Base-by-base conservation (phyloP, 2,113 vertebrate species). In the Arizona elegans region DNA sequence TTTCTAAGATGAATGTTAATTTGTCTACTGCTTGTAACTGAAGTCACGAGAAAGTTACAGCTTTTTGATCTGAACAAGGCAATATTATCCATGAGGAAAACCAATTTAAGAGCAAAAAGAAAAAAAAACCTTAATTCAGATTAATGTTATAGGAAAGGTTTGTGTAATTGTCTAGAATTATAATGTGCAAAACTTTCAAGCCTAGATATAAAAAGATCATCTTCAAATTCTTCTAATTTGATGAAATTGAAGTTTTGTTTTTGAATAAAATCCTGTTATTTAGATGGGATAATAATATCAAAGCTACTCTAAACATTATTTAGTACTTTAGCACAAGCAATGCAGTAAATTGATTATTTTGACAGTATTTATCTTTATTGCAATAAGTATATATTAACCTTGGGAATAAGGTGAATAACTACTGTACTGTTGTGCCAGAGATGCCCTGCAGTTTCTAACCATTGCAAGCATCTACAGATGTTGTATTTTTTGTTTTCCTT, bases 81-180 rank as follows among this genome's bases (percentile, higher is more conserved):
- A 33, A 8, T 9, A 94, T 93, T 62, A 95, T 62, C 87, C 75
- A 93, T 96, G 92, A 94, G 24, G 94, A 90, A 89, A 89, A 81
- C 8, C 33, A 81, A 21, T 81, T 43, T 43, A 38, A 81, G 17
- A 87, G 50, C 29, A 15, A 59, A 86, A 54, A 2, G 29, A 1
- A 23, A 10, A 26, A 23, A 24, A 62, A 58, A 59, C 58, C 91
- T 21, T 0, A 13, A 93, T 93, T 91, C 93, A 90, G 9, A 89
- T 58, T 12, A 0, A 0, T 75, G 23, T 55, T 12, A 54, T 15
- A 29, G 58, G 53, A n/a, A 1, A 8, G 3, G 5, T 12, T 91
- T 91, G 11, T 70, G 52, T 95, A 29, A 88, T 93, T 95, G 50
- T 91, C 94, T 52, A 58, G 56, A 56, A 24, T 65, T 21, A 92